A percentile compares a stretch with the other conserved stretches of the same genome.
phyloP scores from a whole-genome alignment of 1,140 invertebrate genomes.

The Andrena cerasifolii region DNA sequence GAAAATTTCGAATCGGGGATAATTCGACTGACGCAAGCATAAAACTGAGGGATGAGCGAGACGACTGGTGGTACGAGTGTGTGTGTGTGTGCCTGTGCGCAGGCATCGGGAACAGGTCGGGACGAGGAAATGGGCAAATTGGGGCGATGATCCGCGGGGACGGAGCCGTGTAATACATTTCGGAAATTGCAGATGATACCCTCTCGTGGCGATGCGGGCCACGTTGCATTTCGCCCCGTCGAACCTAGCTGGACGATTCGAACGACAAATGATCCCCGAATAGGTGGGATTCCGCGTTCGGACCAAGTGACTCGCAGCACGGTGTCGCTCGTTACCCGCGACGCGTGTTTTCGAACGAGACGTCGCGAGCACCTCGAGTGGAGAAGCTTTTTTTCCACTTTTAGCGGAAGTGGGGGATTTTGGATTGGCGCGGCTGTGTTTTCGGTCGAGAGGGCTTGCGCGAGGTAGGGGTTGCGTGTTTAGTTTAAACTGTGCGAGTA shows the following conservation, averaged over 20 bases:
- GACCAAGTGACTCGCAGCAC: constrained; percentile 36
- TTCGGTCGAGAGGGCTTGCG: no score
- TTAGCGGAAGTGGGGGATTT: no score
- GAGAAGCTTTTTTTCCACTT: not conserved
- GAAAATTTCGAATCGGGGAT: constrained; percentile 32
- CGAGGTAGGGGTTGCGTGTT: no score
- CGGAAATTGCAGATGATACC: constrained; percentile 66
- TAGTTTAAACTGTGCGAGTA: no score
- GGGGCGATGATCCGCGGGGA: constrained; percentile 56
- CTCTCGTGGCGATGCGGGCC: constrained; percentile 10
- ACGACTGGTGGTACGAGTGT: no score
- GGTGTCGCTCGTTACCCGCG: constrained; percentile 29
- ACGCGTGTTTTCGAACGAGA: constrained; percentile 21
- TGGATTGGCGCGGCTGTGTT: no score
- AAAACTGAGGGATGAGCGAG: not conserved
- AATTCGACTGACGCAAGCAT: constrained; percentile 14
- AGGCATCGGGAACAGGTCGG: not conserved
- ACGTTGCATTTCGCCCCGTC: constrained; percentile 54
- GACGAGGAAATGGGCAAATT: constrained; percentile 49
- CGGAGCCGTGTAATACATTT: constrained; percentile 65
- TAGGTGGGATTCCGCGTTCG: constrained; percentile 52
- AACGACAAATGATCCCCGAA: constrained; percentile 59
- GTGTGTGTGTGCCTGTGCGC: no score
- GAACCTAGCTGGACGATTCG: constrained; percentile 50
- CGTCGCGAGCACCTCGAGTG: not conserved